Evolutionary conservation across 2,797 vertebrate species (phyloP).

Genomic region (Choloepus didactylus): DNA sequence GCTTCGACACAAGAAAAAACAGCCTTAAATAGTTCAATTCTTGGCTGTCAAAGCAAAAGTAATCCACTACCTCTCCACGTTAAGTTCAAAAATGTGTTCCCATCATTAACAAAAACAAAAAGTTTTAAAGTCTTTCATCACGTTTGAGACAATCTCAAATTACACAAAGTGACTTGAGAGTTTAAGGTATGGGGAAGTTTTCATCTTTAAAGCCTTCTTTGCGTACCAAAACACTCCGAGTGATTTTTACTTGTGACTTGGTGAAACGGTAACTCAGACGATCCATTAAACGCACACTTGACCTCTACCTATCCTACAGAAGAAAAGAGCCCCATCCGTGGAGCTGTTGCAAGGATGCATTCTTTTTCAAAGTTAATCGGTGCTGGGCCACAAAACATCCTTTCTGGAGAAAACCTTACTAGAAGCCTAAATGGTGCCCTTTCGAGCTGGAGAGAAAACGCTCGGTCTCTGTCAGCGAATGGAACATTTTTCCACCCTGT

Average conservation of each 20-base stretch:
- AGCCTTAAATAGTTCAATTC: not conserved
- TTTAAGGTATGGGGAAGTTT: not conserved
- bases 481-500: not conserved
- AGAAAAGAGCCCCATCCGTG: not conserved
- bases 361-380: slow-evolving; percentile 18
- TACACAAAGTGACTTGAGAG: not conserved
- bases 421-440: not conserved
- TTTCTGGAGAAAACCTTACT: not conserved
- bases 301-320: not conserved
- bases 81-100: not conserved
- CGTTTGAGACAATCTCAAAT: not conserved
- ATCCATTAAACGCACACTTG: not conserved
- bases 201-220: not conserved
- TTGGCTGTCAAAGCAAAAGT: slow-evolving; percentile 39
- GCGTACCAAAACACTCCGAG: not conserved
- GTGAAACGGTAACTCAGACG: slow-evolving; percentile 23
- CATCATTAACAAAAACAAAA: not conserved
- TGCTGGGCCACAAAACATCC: not conserved
- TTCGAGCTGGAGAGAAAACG: not conserved
- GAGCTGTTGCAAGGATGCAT: not conserved
- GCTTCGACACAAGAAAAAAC: not conserved
- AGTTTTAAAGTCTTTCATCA: not conserved
- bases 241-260: not conserved
- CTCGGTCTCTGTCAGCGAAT: not conserved
- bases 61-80: not conserved